phyloP scores from a whole-genome alignment of 1,140 invertebrate species.

The Zaprionus nigranus region DNA sequence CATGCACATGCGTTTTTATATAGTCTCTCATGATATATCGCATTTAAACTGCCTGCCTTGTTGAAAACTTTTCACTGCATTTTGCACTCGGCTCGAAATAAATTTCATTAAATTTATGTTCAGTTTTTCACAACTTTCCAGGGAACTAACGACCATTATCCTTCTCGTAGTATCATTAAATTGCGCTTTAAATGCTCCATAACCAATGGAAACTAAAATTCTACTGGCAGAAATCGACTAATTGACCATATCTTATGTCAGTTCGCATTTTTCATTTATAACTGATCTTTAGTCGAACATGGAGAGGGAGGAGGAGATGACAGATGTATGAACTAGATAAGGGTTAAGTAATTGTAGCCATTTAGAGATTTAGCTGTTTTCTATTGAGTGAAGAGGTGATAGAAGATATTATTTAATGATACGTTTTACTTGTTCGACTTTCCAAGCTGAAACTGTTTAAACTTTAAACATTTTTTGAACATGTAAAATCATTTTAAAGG shows the following conservation, averaged over 20 bases:
- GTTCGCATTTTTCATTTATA: too few species aligned
- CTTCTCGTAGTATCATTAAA: not conserved
- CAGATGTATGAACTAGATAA: too few species aligned
- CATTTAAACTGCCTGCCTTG: conserved; percentile 65
- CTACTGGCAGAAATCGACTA: not conserved
- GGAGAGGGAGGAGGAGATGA: too few species aligned
- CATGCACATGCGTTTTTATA: conserved; percentile 15
- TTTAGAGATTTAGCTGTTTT: too few species aligned
- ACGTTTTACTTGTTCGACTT: too few species aligned
- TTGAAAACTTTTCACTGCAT: conserved; percentile 49
- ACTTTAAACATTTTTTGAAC: too few species aligned
- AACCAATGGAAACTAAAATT: not conserved
- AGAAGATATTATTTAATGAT: too few species aligned
- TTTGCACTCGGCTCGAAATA: conserved; percentile 32
- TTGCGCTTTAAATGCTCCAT: not conserved
- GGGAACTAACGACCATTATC: conserved; percentile 2
- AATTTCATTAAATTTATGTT: conserved; percentile 61
- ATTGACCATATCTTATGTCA: not conserved
- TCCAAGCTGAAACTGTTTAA: too few species aligned
- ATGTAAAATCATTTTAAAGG: too few species aligned
- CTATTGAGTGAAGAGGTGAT: too few species aligned
- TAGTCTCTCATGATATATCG: conserved; percentile 61
- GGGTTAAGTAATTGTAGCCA: too few species aligned
- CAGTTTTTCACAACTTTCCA: conserved; percentile 39
- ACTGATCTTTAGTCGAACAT: not conserved